These are phyloP conservation scores for Dinoponera quadriceps DNA, from an alignment of 1,140 invertebrate species.

Conservation along the genomic window DNA sequence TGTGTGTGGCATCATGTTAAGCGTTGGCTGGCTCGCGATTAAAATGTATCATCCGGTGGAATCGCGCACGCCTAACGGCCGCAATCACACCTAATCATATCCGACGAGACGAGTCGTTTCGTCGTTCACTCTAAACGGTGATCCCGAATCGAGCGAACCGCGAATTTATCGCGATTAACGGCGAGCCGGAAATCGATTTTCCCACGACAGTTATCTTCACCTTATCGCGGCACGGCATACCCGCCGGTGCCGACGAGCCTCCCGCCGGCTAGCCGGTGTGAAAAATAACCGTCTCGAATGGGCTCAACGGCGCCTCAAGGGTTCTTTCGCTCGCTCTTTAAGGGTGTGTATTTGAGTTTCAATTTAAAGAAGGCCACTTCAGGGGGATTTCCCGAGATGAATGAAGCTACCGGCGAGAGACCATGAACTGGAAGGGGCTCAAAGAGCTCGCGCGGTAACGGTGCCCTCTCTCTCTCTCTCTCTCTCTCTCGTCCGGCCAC, in stretches of 20 bases:
- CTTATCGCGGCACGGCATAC: conserved; percentile 32
- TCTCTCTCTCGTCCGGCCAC: conserved; percentile 10
- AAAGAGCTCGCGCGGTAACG: conserved; percentile 27
- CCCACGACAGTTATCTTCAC: conserved; percentile 29
- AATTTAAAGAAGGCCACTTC: conserved; percentile 65
- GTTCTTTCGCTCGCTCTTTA: conserved; percentile 34
- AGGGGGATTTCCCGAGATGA: conserved; percentile 57
- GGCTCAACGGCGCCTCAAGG: conserved; percentile 44
- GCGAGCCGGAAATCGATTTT: conserved; percentile 31
- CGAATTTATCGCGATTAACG: conserved; percentile 47
- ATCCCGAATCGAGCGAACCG: conserved; percentile 1
- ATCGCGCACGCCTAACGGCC: not conserved
- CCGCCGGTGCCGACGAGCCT: conserved; percentile 20
- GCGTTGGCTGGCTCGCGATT: not conserved
- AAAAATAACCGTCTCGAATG: conserved; percentile 58
- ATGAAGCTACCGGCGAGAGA: conserved; percentile 45
- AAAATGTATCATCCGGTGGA: not conserved
- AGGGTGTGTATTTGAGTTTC: conserved; percentile 57
- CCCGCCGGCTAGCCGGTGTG: conserved; percentile 14
- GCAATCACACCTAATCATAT: conserved; percentile 2
- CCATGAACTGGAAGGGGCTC: not conserved
- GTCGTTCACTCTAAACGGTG: not conserved
- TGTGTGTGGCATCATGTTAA: too few species aligned
- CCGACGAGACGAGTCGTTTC: not conserved
- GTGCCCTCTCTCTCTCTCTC: too few species aligned